These are phyloP conservation scores for Gallinago undulata DNA, from an alignment of 2,113 vertebrate genomes.

Conservation along the genomic window DNA sequence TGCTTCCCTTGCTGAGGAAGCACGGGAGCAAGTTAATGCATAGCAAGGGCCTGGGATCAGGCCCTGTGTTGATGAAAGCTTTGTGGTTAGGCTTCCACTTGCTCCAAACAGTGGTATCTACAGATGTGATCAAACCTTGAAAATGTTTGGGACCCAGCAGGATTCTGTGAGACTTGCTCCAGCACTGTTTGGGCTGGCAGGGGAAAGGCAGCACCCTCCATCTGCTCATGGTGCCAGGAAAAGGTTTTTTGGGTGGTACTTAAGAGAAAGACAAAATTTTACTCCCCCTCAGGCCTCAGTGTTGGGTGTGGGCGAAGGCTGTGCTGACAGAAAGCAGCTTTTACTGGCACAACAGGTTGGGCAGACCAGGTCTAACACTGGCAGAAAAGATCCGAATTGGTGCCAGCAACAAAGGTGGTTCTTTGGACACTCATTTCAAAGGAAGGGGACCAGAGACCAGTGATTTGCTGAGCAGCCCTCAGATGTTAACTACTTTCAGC, in stretches of 20 bases:
- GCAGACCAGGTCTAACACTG: neutral
- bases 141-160: neutral
- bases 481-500: constrained; percentile 6
- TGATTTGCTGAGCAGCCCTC: neutral
- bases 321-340: constrained; percentile 34
- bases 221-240: neutral
- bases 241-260: neutral
- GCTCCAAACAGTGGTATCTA: neutral
- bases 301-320: neutral
- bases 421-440: constrained; percentile 6
- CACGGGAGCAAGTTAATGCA: neutral
- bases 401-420: neutral
- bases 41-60: neutral
- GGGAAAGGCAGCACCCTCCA: neutral
- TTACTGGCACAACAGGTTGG: neutral
- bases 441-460: neutral
- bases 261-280: neutral
- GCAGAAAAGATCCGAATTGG: neutral
- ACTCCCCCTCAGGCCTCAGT: neutral
- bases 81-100: neutral
- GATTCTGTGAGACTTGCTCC: neutral
- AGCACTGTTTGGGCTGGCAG: neutral
- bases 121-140: neutral
- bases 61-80: neutral
- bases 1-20: neutral